Evolutionary conservation across 2,888 invertebrate species (phyloP), one percentile per base, ranked within the genome.

Genomic region (Pilophorus perplexus): DNA sequence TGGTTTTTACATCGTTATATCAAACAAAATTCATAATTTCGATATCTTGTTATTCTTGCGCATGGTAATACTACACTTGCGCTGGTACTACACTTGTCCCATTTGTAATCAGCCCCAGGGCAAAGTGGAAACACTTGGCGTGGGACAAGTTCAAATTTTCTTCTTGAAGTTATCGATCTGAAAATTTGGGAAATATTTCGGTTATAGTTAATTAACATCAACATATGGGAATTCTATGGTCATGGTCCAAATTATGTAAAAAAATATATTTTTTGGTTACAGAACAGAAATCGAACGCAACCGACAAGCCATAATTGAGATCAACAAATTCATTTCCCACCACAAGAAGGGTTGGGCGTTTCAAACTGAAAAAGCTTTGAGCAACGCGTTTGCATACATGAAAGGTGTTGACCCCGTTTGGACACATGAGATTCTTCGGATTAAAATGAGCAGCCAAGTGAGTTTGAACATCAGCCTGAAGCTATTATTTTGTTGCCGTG

Each of bases 251-350:
- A 8, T 12, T 16, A 46, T 10, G 3, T 46, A 2, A 46, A 3
- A 18, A 46, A 6, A 10, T 5, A 46, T 46, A 10, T 22, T 50
- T 22, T 22, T 42, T 42, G 16, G 20, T 54, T 46, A 12, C 28
- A 62, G 62, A n/a, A 48, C 62, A 12, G 64, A 65, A 54, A 54
- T 65, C 3, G 64, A 65, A 20, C 18, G 64, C n/a, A 65, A 65
- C 25, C 37, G 64, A 14, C 46, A 18, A 52, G 64, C 64, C 22
- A 54, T 65, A 16, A 28, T 65, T 12, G 54, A 54, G 20, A 65
- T 65, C 14, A 52, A 42, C 18, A 25, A 20, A 25, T 65, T 65
- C 42, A 42, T 65, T 20, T n/a, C 18, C 16, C 52, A 54, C 54
- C 52, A 65, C 54, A 65, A 52, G 14, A 54, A 42, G n/a, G 54